Evolutionary conservation across 2,888 invertebrate species (phyloP).

Genomic region (Parochlus steinenii): DNA sequence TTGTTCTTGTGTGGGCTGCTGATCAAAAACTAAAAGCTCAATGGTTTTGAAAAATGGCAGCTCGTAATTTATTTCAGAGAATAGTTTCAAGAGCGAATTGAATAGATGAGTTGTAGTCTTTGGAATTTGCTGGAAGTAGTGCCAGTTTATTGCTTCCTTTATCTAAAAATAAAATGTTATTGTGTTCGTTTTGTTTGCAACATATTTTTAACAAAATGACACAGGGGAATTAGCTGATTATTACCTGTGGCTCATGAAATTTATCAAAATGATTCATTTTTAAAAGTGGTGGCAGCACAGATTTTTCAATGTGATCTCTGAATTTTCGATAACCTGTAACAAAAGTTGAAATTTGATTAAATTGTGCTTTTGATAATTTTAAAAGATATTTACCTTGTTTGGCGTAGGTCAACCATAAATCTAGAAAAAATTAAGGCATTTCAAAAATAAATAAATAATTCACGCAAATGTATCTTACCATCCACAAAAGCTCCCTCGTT

Average conservation of each 20-base stretch:
- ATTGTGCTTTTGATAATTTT: too few relatives aligned
- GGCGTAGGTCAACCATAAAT: conserved; percentile 5
- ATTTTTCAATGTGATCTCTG: conserved; percentile 38
- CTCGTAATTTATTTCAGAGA: conserved; percentile 27
- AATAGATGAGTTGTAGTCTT: conserved; percentile 19
- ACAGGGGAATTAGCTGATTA: too few relatives aligned
- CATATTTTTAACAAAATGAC: too few relatives aligned
- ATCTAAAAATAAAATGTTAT: conserved; percentile 15
- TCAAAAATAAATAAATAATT: conserved; percentile 1
- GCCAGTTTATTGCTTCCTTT: conserved; percentile 25
- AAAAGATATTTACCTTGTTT: too few relatives aligned
- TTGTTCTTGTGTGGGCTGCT: background rate
- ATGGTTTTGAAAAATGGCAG: conserved; percentile 25
- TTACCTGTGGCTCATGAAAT: conserved; percentile 19
- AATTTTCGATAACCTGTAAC: conserved; percentile 35
- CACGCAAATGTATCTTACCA: conserved; percentile 24
- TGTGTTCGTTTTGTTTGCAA: background rate
- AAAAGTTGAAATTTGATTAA: too few relatives aligned
- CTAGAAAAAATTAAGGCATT: background rate
- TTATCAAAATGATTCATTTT: conserved; percentile 27
- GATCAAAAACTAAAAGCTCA: conserved; percentile 17
- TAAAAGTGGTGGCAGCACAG: conserved; percentile 40
- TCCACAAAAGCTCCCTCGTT: conserved; percentile 44
- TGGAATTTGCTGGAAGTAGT: conserved; percentile 22
- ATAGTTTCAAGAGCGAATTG: conserved; percentile 24